Conservation (phyloP, 2,113 vertebrate genomes). For the Laticauda colubrina region DNA sequence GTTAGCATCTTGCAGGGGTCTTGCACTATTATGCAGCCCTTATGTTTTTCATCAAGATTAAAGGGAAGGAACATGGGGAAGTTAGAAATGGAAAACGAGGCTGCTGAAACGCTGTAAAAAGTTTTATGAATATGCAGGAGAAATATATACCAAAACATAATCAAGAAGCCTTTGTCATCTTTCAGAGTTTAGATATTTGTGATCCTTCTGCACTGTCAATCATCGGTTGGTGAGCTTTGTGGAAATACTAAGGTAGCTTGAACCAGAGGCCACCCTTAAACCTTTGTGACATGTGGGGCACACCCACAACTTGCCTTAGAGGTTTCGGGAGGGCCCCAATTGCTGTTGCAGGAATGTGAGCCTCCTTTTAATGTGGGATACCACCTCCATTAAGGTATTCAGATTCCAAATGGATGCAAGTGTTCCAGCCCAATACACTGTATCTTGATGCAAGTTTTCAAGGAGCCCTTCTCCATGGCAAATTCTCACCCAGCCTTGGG, state of each 20-base stretch:
- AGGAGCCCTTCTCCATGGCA: neutral
- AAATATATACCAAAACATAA: neutral
- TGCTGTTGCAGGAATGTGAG: neutral
- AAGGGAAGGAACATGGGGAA: neutral
- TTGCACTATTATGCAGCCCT: neutral
- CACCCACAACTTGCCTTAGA: neutral
- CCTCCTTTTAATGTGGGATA: neutral
- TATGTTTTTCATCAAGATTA: neutral
- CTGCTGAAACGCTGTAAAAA: neutral
- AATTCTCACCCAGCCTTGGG: neutral
- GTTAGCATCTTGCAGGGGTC: neutral
- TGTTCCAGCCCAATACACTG: neutral
- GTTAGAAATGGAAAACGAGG: neutral
- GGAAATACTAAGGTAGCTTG: neutral
- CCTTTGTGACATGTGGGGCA: neutral
- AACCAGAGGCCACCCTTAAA: neutral
- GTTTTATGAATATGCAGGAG: neutral
- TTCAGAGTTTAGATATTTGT: neutral
- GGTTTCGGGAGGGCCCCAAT: neutral
- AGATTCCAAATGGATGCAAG: neutral
- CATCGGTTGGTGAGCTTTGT: neutral
- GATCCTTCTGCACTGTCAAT: neutral
- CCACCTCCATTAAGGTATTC: neutral
- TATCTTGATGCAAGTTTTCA: neutral
- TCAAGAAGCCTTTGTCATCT: neutral